Conservation (phyloP, 1,140 invertebrate species). For the Cotesia vestalis region DNA sequence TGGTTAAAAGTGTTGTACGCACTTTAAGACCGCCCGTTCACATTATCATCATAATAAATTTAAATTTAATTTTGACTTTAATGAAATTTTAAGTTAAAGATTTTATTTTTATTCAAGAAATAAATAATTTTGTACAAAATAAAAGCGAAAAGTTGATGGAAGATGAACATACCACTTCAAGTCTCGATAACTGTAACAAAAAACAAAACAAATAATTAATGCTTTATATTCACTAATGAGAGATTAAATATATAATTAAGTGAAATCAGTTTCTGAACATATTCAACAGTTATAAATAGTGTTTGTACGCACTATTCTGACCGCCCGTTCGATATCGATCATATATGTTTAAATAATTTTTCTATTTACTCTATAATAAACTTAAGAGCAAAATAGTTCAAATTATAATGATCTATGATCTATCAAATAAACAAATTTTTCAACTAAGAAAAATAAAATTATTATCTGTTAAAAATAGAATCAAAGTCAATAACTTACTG, state of each 20-base stretch:
- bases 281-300: constrained; percentile 35
- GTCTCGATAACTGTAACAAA: constrained; percentile 36
- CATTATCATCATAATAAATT: constrained; percentile 33
- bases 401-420: no score
- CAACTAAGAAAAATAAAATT: constrained; percentile 4
- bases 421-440: no score
- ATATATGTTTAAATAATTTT: constrained; percentile 31
- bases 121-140: no score
- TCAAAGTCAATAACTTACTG: no score
- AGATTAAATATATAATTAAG: constrained; percentile 21
- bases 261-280: constrained; percentile 35
- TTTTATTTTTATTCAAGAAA: no score
- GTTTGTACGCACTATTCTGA: constrained; percentile 48
- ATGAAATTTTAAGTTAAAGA: no score
- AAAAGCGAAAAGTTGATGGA: constrained; percentile 4
- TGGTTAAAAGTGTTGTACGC: constrained; percentile 57
- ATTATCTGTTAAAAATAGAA: background rate
- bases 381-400: background rate
- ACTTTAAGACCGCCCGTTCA: constrained; percentile 54
- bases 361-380: constrained; percentile 13
- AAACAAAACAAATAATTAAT: constrained; percentile 25
- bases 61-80: background rate
- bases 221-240: background rate
- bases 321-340: constrained; percentile 59
- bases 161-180: constrained; percentile 7